These are phyloP conservation scores for Abscondita cerata DNA, from an alignment of 2,888 invertebrate species.

Conservation along the genomic window DNA sequence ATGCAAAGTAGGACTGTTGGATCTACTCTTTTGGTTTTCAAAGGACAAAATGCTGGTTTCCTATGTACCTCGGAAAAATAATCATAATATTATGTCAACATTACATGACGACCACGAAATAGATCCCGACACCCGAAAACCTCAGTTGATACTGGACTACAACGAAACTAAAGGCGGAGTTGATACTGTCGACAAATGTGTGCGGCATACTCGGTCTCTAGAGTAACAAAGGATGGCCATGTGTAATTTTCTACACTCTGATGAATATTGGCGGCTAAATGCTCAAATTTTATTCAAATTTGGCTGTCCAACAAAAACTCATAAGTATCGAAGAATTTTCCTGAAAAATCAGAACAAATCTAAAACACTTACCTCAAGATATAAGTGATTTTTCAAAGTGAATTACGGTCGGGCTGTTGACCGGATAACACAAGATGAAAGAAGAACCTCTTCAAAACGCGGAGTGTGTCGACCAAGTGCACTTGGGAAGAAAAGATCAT, in stretches of 20 bases:
- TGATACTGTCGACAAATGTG: slow-evolving; percentile 16
- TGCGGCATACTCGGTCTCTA: slow-evolving; percentile 12
- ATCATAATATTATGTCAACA: slow-evolving; percentile 13
- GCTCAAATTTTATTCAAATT: slow-evolving; percentile 11
- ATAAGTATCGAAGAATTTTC: slow-evolving; percentile 31
- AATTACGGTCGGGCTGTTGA: slow-evolving; percentile 29
- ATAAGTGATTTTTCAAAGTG: slow-evolving; percentile 33
- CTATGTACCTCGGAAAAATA: slow-evolving; percentile 24
- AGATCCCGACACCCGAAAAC: slow-evolving; percentile 33
- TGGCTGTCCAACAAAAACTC: slow-evolving; percentile 2
- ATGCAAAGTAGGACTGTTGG: slow-evolving; percentile 16
- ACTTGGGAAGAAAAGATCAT: slow-evolving; percentile 25
- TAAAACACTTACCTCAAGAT: slow-evolving; percentile 34
- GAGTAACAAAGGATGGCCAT: neutral
- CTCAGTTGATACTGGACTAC: slow-evolving; percentile 22
- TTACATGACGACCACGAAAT: slow-evolving; percentile 30
- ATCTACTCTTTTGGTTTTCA: slow-evolving; percentile 19
- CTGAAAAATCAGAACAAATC: slow-evolving; percentile 37
- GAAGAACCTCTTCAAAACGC: slow-evolving; percentile 19
- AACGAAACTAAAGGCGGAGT: slow-evolving; percentile 19
- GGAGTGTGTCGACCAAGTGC: slow-evolving; percentile 27
- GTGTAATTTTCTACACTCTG: too few relatives aligned
- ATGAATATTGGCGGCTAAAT: slow-evolving; percentile 3
- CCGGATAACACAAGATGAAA: slow-evolving; percentile 14
- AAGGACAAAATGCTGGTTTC: slow-evolving; percentile 24